Evolutionary conservation across 2,113 vertebrate genomes (phyloP), one percentile per base, ranked within the genome.

Genomic region (Pao palembangensis): DNA sequence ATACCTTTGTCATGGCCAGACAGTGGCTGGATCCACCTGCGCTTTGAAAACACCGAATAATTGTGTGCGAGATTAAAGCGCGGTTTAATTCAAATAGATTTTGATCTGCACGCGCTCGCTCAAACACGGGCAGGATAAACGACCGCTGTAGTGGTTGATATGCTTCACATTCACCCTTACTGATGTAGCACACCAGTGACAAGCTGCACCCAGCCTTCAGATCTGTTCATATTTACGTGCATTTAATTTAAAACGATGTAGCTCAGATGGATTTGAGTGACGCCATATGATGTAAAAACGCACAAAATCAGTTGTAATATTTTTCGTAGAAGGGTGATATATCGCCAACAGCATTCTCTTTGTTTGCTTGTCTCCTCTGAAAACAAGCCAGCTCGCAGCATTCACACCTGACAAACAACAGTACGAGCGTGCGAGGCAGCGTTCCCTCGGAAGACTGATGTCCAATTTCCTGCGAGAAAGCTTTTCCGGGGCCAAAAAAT

Each of bases 391-490:
- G 12, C 78, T 68, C 2, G 50, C 58, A 71, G 72, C 58, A 85
- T 56, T 71, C 76, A 77, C 69, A 47, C 43, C 55, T 84, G 78
- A 77, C 69, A 83, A 80, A 72, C 76, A 71, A 83, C 25, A 34
- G 67, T 15, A 66, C 48, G 58, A 51, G 82, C 71, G 70, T 76
- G 79, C 52, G 28, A 6, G 16, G 59, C 55, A 16, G 52, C 53
- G 64, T 71, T 55, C 56, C 73, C 63, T 23, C 0, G 23, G 48
- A 69, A 67, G 69, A 78, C 19, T 54, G 58, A 75, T 73, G 75
- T 74, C 76, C 75, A 83, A 88, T 91, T 82, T 88, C 80, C 58
- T 73, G 54, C 51, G 51, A 54, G 55, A 51, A 69, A 59, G 79
- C 74, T 64, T 66, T 71, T 18, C 61, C n/a, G 18, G 21, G 51